Conservation (phyloP, 2,797 vertebrate species). For the Cryptoprocta ferox region DNA sequence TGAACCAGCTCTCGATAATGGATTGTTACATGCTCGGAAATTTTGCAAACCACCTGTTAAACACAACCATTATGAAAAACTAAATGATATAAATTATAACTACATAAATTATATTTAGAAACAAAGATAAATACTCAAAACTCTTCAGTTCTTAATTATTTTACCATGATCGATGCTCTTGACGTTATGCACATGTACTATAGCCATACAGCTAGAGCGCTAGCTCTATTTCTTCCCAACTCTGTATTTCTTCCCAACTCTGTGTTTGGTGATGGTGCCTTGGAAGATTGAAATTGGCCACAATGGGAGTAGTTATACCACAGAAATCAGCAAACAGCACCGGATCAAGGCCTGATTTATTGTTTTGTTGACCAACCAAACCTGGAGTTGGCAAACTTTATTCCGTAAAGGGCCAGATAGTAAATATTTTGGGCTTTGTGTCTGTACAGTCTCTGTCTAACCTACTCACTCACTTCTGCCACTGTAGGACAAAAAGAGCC, state of each 20-base stretch:
- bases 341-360: neutral
- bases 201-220: neutral
- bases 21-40: neutral
- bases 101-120: neutral
- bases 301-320: neutral
- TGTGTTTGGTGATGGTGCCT: accelerated
- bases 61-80: neutral
- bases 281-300: neutral
- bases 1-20: accelerated
- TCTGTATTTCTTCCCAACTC: neutral
- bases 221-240: neutral
- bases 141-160: neutral
- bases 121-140: neutral
- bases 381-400: neutral
- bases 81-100: neutral
- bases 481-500: neutral
- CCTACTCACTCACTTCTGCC: neutral
- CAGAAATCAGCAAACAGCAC: neutral
- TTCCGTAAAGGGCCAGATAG: neutral
- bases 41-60: neutral
- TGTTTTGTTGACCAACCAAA: neutral
- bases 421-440: neutral
- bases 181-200: neutral
- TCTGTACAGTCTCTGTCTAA: neutral
- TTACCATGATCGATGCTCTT: neutral